Percentiles rank a stretch among this genome's conserved stretches.
These are phyloP conservation scores for Nasua narica DNA, from an alignment of 2,797 vertebrate genomes.

Conservation along the genomic window DNA sequence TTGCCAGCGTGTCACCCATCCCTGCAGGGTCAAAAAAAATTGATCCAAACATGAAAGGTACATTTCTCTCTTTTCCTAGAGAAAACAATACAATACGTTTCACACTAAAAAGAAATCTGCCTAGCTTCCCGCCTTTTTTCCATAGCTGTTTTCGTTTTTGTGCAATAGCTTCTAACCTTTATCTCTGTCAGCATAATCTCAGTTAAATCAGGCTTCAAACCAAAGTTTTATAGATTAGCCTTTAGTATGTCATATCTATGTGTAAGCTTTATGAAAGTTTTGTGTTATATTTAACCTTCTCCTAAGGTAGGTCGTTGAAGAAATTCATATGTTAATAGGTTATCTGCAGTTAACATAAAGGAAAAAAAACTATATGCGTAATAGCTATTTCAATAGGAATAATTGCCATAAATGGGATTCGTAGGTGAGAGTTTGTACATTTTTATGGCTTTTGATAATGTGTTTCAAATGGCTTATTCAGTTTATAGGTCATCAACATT, in stretches of 20 bases:
- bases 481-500: background rate
- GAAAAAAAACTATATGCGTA: background rate
- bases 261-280: background rate
- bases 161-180: background rate
- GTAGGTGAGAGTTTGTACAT: background rate
- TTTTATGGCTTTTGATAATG: background rate
- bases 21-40: constrained; percentile 95
- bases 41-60: constrained; percentile 93
- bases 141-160: background rate
- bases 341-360: background rate
- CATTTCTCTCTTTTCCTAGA: constrained; percentile 18
- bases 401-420: background rate
- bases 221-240: background rate
- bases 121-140: background rate
- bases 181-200: background rate
- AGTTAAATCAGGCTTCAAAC: background rate
- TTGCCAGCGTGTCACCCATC: constrained; percentile 95
- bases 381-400: background rate
- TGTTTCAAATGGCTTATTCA: background rate
- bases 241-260: background rate
- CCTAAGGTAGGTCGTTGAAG: background rate
- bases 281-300: background rate
- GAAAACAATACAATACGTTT: background rate
- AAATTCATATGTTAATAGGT: background rate
- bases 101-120: background rate